Percentiles rank a stretch among this genome's conserved stretches.
These are phyloP conservation scores for Parelbella ahira DNA, from an alignment of 2,888 invertebrate genomes.

Conservation along the genomic window DNA sequence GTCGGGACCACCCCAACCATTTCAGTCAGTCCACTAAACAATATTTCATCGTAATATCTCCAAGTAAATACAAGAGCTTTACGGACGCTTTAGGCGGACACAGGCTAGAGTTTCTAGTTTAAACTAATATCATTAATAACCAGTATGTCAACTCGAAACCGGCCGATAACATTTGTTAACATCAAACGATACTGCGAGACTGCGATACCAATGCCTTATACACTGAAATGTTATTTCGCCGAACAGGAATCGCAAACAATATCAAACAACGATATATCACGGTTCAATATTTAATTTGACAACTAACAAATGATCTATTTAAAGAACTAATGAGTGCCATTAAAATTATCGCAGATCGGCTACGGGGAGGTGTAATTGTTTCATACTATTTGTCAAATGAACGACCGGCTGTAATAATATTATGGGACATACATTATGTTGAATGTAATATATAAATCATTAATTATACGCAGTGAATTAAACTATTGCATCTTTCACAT, in stretches of 20 bases:
- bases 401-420: not conserved
- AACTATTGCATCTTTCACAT: too few relatives aligned
- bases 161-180: conserved; percentile 57
- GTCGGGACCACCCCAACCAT: conserved; percentile 24
- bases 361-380: conserved; percentile 4
- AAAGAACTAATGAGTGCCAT: conserved; percentile 21
- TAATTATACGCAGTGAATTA: too few relatives aligned
- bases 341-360: conserved; percentile 20
- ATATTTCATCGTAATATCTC: conserved; percentile 23
- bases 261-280: conserved; percentile 8
- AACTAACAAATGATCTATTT: conserved; percentile 18
- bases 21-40: conserved; percentile 10
- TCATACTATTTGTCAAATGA: conserved; percentile 1
- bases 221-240: conserved; percentile 8
- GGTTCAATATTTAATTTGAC: conserved; percentile 16
- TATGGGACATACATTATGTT: not conserved
- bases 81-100: conserved; percentile 21
- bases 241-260: conserved; percentile 11
- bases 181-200: conserved; percentile 38
- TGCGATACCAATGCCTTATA: conserved; percentile 14
- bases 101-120: conserved; percentile 24
- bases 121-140: conserved; percentile 51
- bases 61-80: conserved; percentile 23
- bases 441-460: too few relatives aligned
- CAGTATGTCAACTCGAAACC: conserved; percentile 41